A percentile compares a stretch with the other conserved stretches of the same genome.
Conservation (phyloP, 2,113 vertebrate genomes). For the Paramormyrops kingsleyae region DNA sequence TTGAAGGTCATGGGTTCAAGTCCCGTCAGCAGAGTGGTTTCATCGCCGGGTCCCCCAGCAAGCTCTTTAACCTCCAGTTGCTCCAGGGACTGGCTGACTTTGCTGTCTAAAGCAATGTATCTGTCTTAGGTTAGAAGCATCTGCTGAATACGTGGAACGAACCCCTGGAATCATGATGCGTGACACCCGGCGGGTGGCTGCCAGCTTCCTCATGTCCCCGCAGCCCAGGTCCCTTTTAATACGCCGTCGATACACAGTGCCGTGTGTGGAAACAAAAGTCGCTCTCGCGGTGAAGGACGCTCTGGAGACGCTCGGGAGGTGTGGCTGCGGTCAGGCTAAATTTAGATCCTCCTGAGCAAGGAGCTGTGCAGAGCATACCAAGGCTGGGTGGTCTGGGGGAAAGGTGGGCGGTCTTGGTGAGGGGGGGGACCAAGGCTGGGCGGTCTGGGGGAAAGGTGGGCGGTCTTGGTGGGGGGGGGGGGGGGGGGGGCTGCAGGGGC, state of each 20-base stretch:
- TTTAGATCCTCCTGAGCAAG: background rate
- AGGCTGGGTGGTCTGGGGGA: background rate
- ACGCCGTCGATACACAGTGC: background rate
- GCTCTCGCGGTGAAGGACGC: background rate
- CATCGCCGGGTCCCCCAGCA: background rate
- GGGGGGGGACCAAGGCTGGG: background rate
- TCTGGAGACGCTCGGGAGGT: background rate
- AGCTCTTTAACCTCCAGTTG: background rate
- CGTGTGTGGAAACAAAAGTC: background rate
- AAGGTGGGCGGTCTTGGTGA: background rate
- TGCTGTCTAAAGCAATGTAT: background rate
- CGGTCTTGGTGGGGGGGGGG: background rate
- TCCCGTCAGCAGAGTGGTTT: background rate
- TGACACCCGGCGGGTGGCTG: background rate
- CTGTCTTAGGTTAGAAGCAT: background rate
- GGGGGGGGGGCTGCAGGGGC: background rate
- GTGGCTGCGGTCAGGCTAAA: background rate
- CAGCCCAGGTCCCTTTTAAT: background rate
- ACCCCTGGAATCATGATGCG: background rate
- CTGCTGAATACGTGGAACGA: background rate
- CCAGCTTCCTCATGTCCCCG: background rate
- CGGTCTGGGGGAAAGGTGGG: background rate
- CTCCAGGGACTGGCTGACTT: background rate
- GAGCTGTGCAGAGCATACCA: background rate
- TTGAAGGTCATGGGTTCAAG: background rate